Evolutionary conservation across 2,113 vertebrate species (phyloP).

Genomic region (Clarias gariepinus): DNA sequence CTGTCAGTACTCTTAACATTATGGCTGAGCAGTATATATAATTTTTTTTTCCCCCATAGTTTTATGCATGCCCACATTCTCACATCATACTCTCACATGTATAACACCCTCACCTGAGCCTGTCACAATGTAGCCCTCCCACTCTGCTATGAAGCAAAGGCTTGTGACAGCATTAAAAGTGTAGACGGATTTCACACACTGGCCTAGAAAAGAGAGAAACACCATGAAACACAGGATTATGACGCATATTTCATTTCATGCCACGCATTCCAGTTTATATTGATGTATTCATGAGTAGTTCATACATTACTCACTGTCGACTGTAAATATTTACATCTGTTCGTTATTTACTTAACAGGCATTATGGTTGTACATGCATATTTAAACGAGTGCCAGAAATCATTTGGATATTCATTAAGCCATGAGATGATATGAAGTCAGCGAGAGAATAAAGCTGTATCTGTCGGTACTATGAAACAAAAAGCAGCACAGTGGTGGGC

Average conservation of each 20-base stretch:
- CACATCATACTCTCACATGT: conserved; percentile 9
- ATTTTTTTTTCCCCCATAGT: neutral
- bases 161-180: conserved; percentile 75
- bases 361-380: neutral
- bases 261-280: neutral
- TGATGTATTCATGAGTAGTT: neutral
- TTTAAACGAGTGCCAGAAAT: neutral
- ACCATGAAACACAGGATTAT: conserved; percentile 11
- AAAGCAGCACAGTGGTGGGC: neutral
- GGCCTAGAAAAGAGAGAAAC: conserved; percentile 61
- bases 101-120: conserved; percentile 72
- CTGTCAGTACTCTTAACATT: neutral
- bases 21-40: neutral
- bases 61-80: conserved; percentile 6
- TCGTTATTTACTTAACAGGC: neutral
- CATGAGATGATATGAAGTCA: neutral
- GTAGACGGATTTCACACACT: conserved; percentile 78
- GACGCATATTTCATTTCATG: neutral
- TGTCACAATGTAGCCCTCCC: conserved; percentile 70
- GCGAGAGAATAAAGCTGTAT: neutral
- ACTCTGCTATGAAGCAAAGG: conserved; percentile 73
- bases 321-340: neutral
- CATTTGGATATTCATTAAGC: neutral
- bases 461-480: neutral
- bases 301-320: neutral